phyloP scores from a whole-genome alignment of 2,113 vertebrate genomes.

The Strigops habroptila region DNA sequence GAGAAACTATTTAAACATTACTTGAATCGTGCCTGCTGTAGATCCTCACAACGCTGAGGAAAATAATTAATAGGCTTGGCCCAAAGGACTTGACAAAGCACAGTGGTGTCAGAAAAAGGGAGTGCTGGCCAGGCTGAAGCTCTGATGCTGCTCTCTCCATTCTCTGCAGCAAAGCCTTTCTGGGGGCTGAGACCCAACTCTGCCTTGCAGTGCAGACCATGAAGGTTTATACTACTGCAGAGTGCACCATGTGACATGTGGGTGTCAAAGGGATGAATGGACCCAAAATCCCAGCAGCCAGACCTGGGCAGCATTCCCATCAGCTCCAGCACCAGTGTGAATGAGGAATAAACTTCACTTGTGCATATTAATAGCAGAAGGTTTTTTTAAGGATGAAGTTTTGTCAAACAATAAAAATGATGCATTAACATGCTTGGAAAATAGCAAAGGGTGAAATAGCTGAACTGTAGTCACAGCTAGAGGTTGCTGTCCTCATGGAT shows the following conservation, averaged over 20 bases:
- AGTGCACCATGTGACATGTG: accelerated
- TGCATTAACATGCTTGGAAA: neutral
- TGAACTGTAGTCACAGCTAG: neutral
- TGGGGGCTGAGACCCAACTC: accelerated
- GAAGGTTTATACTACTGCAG: neutral
- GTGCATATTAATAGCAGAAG: neutral
- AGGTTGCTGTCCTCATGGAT: neutral
- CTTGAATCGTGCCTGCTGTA: neutral
- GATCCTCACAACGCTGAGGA: neutral
- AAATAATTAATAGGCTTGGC: neutral
- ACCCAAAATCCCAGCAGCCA: neutral
- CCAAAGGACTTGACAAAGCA: neutral
- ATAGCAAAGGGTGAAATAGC: neutral
- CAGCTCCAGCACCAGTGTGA: neutral
- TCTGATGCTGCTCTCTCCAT: neutral
- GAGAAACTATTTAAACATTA: neutral
- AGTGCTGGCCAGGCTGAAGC: neutral
- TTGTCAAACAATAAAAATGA: neutral
- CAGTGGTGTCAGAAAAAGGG: neutral
- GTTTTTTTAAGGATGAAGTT: neutral
- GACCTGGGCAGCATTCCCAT: neutral
- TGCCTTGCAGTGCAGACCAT: accelerated
- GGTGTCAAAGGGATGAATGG: neutral
- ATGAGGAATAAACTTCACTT: neutral
- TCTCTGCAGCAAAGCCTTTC: neutral